Percentiles rank a stretch among this genome's conserved stretches.
Evolutionary conservation across 2,113 vertebrate genomes (phyloP).

Genomic region (Ceyx melanurus): DNA sequence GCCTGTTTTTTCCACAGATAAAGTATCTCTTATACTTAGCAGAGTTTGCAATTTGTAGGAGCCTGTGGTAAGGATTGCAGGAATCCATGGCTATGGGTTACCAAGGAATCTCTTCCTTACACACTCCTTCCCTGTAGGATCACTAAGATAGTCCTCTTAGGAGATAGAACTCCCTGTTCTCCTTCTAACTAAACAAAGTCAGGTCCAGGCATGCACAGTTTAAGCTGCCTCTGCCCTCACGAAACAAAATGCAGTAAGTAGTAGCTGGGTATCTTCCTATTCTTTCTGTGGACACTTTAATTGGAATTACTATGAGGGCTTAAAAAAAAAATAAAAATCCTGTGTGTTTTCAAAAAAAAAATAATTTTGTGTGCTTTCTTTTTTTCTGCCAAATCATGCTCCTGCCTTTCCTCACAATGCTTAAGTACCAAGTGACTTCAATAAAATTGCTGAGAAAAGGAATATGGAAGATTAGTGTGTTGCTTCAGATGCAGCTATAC

Average conservation of each 20-base stretch:
- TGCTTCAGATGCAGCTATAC: background rate
- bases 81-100: rapidly evolving
- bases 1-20: background rate
- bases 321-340: background rate
- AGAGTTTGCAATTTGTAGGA: background rate
- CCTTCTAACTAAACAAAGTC: background rate
- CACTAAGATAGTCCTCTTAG: background rate
- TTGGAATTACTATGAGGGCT: background rate
- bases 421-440: background rate
- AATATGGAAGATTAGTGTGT: background rate
- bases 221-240: background rate
- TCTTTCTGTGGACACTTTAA: background rate
- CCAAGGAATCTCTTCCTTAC: background rate
- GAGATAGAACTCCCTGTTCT: background rate
- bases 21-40: background rate
- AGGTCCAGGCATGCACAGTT: rapidly evolving
- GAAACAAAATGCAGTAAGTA: background rate
- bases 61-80: background rate
- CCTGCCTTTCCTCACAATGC: background rate
- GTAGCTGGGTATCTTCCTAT: background rate
- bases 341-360: background rate
- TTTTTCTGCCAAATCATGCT: background rate
- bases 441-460: background rate
- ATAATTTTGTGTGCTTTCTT: background rate
- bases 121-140: background rate